Base-by-base conservation (phyloP, 2,888 invertebrate species). In the Autographa pulchrina region DNA sequence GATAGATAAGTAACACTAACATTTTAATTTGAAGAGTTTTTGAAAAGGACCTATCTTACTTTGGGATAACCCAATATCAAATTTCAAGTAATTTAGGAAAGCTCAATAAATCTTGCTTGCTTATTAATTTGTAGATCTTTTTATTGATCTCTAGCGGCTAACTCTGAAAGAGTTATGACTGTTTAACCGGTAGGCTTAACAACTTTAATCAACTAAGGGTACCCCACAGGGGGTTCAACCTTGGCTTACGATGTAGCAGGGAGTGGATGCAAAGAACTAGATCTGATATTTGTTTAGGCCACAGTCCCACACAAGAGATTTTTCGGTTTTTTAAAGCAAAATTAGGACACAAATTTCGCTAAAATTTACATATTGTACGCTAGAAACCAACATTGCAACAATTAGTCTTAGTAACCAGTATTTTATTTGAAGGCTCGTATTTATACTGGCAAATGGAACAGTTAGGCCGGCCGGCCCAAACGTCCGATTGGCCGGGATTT, bases 401-500 rank as follows among this genome's bases (percentile, higher is more conserved):
- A 78, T 78, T 76, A 72, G 72, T 77, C 70, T 75, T 77, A 81
- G 78, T 80, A 81, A 74, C 79, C 81, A 85, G 83, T 81, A 84
- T 81, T 81, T 81, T 78, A 81, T 81, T 81, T 78, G 80, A 83
- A 87, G 83, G 87, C 78, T 74, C 86, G 88, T 90, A 91, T 92
- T 91, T 90, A 90, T 88, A 88, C 86, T 88, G 86, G 83, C 86
- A 87, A 93, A 91, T 88, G 88, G 90, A 83, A 85, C 89, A 91
- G 90, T 92, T 91, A 91, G 89, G 81, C 82, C 80, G 77, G 79
- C 78, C 86, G 80, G 81, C 82, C 82, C 69, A 60, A 82, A 87
- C 87, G 86, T 91, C 91, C 92, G 92, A 94, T 93, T 92, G 93
- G 92, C 87, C 87, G 89, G 92, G 93, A 93, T 94, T 94, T 56